A percentile compares a stretch with the other conserved stretches of the same genome.
Evolutionary conservation across 2,888 invertebrate genomes (phyloP).

Genomic region (Sarcophaga carnaria): DNA sequence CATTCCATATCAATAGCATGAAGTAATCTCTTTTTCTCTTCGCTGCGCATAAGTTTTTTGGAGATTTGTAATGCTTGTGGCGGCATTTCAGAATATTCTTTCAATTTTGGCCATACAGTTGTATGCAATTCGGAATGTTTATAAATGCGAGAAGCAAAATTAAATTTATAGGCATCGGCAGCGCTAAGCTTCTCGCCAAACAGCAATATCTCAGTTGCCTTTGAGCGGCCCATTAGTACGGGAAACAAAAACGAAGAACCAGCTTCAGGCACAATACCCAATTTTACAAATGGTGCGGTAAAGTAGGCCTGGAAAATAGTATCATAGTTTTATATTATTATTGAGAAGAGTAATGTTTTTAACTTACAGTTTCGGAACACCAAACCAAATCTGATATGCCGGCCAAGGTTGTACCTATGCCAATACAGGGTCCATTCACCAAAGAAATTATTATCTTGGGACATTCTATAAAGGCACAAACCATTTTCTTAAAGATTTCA

Average conservation of each 20-base stretch:
- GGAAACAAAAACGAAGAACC: constrained; percentile 95
- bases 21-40: constrained; percentile 85
- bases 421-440: constrained; percentile 97
- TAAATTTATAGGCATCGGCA: constrained; percentile 88
- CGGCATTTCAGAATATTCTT: constrained; percentile 84
- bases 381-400: constrained; percentile 94
- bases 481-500: constrained; percentile 84
- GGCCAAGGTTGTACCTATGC: constrained; percentile 89
- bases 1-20: constrained; percentile 87
- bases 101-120: constrained; percentile 84
- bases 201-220: constrained; percentile 85
- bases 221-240: constrained; percentile 90
- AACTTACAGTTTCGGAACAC: constrained; percentile 89
- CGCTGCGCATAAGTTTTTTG: constrained; percentile 87
- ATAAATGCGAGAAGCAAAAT: constrained; percentile 91
- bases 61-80: constrained; percentile 84
- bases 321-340: background rate
- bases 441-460: constrained; percentile 93
- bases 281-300: constrained; percentile 91
- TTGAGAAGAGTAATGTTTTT: background rate
- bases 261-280: constrained; percentile 94
- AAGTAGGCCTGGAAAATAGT: constrained; percentile 88
- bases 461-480: constrained; percentile 90
- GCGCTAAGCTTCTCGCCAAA: constrained; percentile 91
- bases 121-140: constrained; percentile 85